Base-by-base conservation (phyloP, 2,888 invertebrate species). In the Synergus itoensis region DNA sequence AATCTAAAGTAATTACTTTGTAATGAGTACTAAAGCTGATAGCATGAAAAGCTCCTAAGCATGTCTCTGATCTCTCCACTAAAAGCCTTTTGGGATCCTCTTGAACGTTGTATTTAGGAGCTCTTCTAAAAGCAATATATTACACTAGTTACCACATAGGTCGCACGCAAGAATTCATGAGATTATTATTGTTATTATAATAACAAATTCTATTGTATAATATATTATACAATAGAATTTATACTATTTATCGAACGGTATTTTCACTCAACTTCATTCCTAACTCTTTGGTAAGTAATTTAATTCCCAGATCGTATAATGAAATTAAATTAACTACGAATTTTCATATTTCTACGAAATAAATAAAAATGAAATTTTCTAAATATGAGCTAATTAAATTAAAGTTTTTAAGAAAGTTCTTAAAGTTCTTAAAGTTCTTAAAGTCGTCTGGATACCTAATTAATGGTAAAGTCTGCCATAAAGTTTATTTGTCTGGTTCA, bases 71-170 rank as follows among this genome's bases (percentile, higher is more conserved):
- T 73, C 53, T 53, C 21, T 73, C 48, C 36, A 36, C 48, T 73
- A 73, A 73, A 73, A 73, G 53, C 73, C 53, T 73, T 73, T 53
- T 53, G 73, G 53, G 53, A 73, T 73, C 48, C 53, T 36, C 53
- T 53, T 73, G 53, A 73, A 48, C 53, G 73, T 53, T 73, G 36
- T 73, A 36, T 73, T 73, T 48, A 48, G 28, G 28, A 53, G 73
- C 43, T 41, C 73, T 53, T 48, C 28, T 36, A 28, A n/a, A 53
- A 48, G 53, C 48, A 48, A 48, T 36, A 73, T 73, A 53, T 73
- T n/a, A 36, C 48, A 53, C 53, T 36, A 73, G 48, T n/a, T 73
- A 36, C 36, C 48, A 36, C 53, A 53, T 36, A 48, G n/a, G 53
- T 36, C n/a, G 28, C 28, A 48, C n/a, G 53, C n/a, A 40, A 16